Conservation (phyloP, 2,113 vertebrate genomes). For the Protobothrops mucrosquamatus region DNA sequence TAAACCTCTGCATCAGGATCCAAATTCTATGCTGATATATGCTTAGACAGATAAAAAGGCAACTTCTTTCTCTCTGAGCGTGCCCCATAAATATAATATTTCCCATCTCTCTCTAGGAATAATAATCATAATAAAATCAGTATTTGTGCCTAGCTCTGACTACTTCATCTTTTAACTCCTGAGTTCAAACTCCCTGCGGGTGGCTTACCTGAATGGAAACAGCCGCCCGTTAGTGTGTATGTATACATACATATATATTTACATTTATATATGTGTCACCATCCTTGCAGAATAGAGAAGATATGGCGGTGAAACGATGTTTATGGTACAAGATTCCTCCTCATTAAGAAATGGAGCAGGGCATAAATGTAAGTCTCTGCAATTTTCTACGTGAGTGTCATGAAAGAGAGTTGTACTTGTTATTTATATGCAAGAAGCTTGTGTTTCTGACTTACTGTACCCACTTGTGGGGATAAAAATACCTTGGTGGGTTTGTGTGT, state of each 20-base stretch:
- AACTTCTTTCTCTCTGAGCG: neutral
- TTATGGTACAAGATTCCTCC: neutral
- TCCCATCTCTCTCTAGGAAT: neutral
- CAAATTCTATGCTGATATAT: neutral
- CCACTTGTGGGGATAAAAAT: neutral
- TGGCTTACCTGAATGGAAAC: neutral
- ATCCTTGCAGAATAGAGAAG: neutral
- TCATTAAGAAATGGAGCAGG: neutral
- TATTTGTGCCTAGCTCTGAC: neutral
- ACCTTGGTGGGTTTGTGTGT: neutral
- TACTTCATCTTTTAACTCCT: neutral
- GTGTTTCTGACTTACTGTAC: neutral
- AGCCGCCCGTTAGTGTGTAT: neutral
- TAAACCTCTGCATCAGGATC: neutral
- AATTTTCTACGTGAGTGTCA: neutral
- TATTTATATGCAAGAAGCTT: neutral
- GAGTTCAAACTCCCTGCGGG: neutral
- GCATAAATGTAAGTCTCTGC: neutral
- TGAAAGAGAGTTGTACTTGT: neutral
- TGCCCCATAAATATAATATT: neutral
- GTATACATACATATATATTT: neutral
- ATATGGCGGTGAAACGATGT: neutral
- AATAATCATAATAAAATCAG: neutral
- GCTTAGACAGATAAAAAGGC: neutral
- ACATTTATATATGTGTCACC: neutral